phyloP scores from a whole-genome alignment of 2,888 invertebrate genomes.

The Lasioglossum villosulum region DNA sequence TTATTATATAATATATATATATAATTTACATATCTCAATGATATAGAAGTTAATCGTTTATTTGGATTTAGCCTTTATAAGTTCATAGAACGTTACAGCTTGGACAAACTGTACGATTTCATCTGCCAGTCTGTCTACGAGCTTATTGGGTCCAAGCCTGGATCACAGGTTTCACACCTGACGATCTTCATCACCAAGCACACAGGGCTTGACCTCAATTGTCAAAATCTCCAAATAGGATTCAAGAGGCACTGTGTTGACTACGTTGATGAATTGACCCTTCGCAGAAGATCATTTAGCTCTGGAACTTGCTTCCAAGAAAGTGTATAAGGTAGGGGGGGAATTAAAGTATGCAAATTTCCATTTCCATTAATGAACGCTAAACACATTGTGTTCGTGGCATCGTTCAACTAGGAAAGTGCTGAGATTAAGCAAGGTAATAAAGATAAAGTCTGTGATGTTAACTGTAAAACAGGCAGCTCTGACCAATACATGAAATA shows the following conservation, averaged over 20 bases:
- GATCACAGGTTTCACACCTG: not conserved
- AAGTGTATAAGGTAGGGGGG: not conserved
- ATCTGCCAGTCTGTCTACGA: not conserved
- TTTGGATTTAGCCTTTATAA: slow-evolving; percentile 57
- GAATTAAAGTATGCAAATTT: not conserved
- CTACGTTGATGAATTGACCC: not conserved
- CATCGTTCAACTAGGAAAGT: not conserved
- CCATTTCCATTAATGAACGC: not conserved
- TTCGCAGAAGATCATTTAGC: not conserved
- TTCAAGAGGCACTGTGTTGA: slow-evolving; percentile 9
- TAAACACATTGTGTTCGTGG: not conserved
- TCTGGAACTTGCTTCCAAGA: not conserved
- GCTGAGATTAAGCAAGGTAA: not conserved
- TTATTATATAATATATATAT: slow-evolving; percentile 32
- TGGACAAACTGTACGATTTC: not conserved
- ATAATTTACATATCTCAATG: slow-evolving; percentile 65
- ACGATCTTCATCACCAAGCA: not conserved
- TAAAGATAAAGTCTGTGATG: not conserved
- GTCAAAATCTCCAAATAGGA: slow-evolving; percentile 5
- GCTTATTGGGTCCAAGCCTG: not conserved
- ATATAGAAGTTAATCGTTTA: slow-evolving; percentile 52
- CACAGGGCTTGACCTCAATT: slow-evolving; percentile 9
- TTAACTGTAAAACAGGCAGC: not conserved
- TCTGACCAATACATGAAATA: not conserved
- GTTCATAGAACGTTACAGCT: slow-evolving; percentile 37